Evolutionary conservation across 1,140 invertebrate genomes (phyloP).

Genomic region (Manduca sexta): DNA sequence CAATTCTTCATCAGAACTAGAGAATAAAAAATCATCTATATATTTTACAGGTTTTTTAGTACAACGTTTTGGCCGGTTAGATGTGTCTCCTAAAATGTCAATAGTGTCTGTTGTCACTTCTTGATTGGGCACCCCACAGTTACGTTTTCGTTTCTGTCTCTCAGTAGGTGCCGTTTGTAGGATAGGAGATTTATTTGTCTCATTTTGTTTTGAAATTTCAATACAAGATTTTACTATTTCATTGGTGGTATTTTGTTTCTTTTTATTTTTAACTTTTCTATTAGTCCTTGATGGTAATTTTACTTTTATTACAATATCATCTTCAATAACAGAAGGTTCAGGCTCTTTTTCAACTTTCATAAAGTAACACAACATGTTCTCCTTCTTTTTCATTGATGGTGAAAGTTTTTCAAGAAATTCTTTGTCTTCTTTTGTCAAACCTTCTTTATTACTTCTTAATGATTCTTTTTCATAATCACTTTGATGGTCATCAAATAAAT

Average conservation of each 20-base stretch:
- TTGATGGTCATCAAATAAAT: constrained; percentile 35
- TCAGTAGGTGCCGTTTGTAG: constrained; percentile 1
- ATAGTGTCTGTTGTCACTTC: not conserved
- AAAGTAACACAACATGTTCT: constrained; percentile 75
- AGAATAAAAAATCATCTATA: constrained; percentile 37
- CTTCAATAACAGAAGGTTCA: constrained; percentile 14
- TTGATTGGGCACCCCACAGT: not conserved
- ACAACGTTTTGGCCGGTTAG: constrained; percentile 44
- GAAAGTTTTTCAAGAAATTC: constrained; percentile 65
- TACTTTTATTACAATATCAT: constrained; percentile 41
- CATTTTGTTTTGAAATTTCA: too few relatives aligned
- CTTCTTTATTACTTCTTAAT: constrained; percentile 17
- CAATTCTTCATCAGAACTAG: constrained; percentile 59
- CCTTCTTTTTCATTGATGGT: constrained; percentile 73
- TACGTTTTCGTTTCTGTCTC: constrained; percentile 23
- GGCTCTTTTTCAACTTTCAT: constrained; percentile 48
- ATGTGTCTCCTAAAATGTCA: constrained; percentile 5
- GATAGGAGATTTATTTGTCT: too few relatives aligned
- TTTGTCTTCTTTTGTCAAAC: constrained; percentile 40
- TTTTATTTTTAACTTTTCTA: constrained; percentile 38
- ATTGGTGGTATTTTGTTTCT: constrained; percentile 1
- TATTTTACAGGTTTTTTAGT: constrained; percentile 60
- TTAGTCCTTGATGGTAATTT: constrained; percentile 40
- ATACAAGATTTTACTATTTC: too few relatives aligned
- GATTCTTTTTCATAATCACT: constrained; percentile 6